Evolutionary conservation across 2,888 invertebrate species (phyloP), one percentile per base, ranked within the genome.

Genomic region (Xanthia icteritia): DNA sequence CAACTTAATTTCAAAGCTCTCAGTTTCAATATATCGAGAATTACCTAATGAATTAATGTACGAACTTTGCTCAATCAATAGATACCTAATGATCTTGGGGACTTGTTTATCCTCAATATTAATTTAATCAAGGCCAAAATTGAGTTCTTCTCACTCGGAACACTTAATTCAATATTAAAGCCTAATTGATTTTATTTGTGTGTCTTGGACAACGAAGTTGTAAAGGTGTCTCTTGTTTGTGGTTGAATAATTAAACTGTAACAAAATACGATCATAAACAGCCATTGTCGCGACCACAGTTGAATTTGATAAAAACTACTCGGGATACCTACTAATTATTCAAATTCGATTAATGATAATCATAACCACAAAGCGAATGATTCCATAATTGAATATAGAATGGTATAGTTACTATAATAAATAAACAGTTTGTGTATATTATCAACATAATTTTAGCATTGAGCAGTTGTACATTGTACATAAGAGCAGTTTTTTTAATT

Each of bases 41-140:
- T 65, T 48, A 64, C 2, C 15, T 83, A 70, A 60, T 70, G 2
- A 83, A 73, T 73, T 60, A 82, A 84, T 64, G 20, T 60, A 66
- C 63, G 0, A 79, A 67, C 42, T 74, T 67, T 64, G 31, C n/a
- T 42, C 48, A 74, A 58, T 66, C 64, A 63, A 72, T 75, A 31
- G 27, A 27, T 48, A 23, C 48, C 13, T 31, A 69, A 23, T 5
- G 36, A 48, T 39, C 27, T 81, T 42, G 36, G 27, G 6, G 17
- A 80, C 31, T 60, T 69, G 58, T 63, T 60, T 76, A 76, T 48
- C 13, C 54, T 17, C n/a, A 69, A 70, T 76, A 73, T 63, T 70
- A 48, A 73, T 81, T 45, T 39, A 72, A 79, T 73, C 65, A 65
- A 72, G n/a, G n/a, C 11, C 13, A 54, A 70, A 82, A 83, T 61